Base-by-base conservation (phyloP, 2,797 vertebrate species). In the Toxotes lorentzi region DNA sequence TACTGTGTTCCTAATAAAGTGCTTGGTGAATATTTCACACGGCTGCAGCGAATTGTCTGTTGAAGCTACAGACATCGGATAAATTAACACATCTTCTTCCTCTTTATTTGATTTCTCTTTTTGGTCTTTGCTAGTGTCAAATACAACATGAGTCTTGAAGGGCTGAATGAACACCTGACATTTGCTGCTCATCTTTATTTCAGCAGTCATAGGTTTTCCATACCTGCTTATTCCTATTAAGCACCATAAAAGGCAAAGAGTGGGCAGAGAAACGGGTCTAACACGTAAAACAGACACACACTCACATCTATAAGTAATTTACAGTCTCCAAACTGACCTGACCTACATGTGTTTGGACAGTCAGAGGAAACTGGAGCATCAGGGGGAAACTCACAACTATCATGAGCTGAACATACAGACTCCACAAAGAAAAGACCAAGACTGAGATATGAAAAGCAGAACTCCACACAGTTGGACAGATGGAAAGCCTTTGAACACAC, bases 331-430 rank as follows among this genome's bases (percentile, higher is more conserved):
- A 6, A 40, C 66, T 82, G 70, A 75, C 48, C 45, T 77, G 70
- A 75, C 75, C 77, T 79, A 62, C 50, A 79, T 81, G 69, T 57
- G 60, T 75, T 43, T 74, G 47, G 60, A 69, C 47, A 62, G 72
- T 2, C 30, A 70, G 40, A 76, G 62, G 70, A 81, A 74, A 82
- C 23, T 76, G 70, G 63, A 80, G 64, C 70, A 63, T 30, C 21
- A 16, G 12, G 8, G 59, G 12, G 58, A 72, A 64, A 24, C 24
- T 19, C 58, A 58, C n/a, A 30, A 24, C n/a, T 24, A 56, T 45
- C 12, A 63, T 13, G 21, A 73, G 30, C 9, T 34, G 19, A 74
- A 35, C 58, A 59, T 57, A 63, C 17, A 35, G 27, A 54, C 50
- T 41, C 24, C 43, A 40, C n/a, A 68, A 30, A 59, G 12, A 30